Percentiles rank a stretch among this genome's conserved stretches.
phyloP scores from a whole-genome alignment of 2,888 invertebrate species.

The Lordiphosa fenestrarum region DNA sequence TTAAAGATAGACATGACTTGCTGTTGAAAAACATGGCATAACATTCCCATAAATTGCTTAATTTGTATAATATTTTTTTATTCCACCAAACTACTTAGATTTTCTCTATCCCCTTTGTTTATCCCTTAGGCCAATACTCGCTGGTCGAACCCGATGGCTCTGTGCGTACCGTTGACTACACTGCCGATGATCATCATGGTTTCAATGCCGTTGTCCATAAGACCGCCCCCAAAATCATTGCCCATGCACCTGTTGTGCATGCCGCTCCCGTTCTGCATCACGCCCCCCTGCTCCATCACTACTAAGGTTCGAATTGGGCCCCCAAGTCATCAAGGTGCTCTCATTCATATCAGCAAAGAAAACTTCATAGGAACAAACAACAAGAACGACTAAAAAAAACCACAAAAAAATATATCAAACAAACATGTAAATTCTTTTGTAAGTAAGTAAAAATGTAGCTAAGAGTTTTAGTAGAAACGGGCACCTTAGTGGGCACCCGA shows the following conservation, averaged over 20 bases:
- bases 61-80: too few species aligned
- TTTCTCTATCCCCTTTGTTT: too few species aligned
- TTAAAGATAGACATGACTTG: too few species aligned
- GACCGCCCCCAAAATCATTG: slow-evolving; percentile 82
- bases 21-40: too few species aligned
- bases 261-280: slow-evolving; percentile 80
- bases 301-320: slow-evolving; percentile 64
- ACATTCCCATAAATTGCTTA: too few species aligned
- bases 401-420: slow-evolving; percentile 27
- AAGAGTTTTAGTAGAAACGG: slow-evolving; percentile 65
- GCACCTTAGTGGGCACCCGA: slow-evolving; percentile 66
- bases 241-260: slow-evolving; percentile 75
- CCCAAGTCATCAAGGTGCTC: slow-evolving; percentile 66
- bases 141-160: slow-evolving; percentile 81
- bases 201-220: slow-evolving; percentile 87
- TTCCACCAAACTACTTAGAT: too few species aligned
- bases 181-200: slow-evolving; percentile 86
- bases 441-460: slow-evolving; percentile 66
- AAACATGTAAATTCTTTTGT: slow-evolving; percentile 47
- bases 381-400: slow-evolving; percentile 54
- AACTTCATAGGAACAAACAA: slow-evolving; percentile 64
- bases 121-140: slow-evolving; percentile 82
- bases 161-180: slow-evolving; percentile 83
- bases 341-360: slow-evolving; percentile 30
- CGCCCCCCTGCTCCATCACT: slow-evolving; percentile 79